These are phyloP conservation scores for Himalopsyche tibetana DNA, from an alignment of 2,888 invertebrate species.

Conservation along the genomic window DNA sequence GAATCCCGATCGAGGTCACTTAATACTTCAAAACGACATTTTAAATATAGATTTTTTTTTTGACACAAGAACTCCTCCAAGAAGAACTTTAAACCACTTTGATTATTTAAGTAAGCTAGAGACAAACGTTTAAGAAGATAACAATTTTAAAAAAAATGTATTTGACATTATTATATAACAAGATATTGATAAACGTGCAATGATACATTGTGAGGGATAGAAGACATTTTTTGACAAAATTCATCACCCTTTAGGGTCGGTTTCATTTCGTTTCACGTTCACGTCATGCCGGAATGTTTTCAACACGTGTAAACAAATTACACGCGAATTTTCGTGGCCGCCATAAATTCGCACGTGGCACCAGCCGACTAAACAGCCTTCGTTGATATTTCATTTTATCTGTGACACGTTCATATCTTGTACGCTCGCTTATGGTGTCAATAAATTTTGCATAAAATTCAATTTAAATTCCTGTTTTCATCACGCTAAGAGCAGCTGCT, in stretches of 20 bases:
- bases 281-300: constrained; percentile 8
- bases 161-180: too few relatives aligned
- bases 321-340: constrained; percentile 13
- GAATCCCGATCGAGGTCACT: too few relatives aligned
- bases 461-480: constrained; percentile 61
- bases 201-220: background rate
- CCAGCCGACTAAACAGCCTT: constrained; percentile 18
- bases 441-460: constrained; percentile 64
- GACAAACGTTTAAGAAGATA: too few relatives aligned
- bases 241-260: background rate
- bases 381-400: constrained; percentile 34
- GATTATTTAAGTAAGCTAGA: too few relatives aligned
- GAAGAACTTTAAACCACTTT: too few relatives aligned
- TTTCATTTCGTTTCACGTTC: background rate
- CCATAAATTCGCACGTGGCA: constrained; percentile 13
- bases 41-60: too few relatives aligned
- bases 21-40: too few relatives aligned
- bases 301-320: constrained; percentile 25
- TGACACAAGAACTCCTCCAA: too few relatives aligned
- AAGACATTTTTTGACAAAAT: background rate
- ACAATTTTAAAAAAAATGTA: too few relatives aligned
- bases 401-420: constrained; percentile 26
- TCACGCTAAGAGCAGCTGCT: constrained; percentile 59
- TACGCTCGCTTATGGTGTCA: constrained; percentile 58
- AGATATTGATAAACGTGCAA: too few relatives aligned